These are phyloP conservation scores for Chymomyza caudatula DNA, from an alignment of 2,888 invertebrate species.

Conservation along the genomic window DNA sequence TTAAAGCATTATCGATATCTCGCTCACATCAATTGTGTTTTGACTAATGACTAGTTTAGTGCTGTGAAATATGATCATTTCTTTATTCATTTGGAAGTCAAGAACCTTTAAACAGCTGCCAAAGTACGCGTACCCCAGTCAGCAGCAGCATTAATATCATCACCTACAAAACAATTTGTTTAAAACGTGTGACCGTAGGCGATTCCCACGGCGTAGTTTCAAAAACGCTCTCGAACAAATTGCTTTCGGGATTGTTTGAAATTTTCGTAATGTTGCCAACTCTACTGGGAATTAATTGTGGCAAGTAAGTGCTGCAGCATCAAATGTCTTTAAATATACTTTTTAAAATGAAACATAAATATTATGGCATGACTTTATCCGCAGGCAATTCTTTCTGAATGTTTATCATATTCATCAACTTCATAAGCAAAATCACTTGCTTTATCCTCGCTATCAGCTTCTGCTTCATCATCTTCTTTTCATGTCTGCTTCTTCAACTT, in stretches of 20 bases:
- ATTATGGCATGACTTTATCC: constrained; percentile 30
- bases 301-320: constrained; percentile 27
- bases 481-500: not conserved
- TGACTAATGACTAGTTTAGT: too few species aligned
- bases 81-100: too few species aligned
- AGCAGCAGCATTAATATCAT: not conserved
- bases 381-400: constrained; percentile 1
- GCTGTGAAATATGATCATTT: too few species aligned
- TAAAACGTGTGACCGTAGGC: not conserved
- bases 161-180: not conserved
- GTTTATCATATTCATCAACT: not conserved
- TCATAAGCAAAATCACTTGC: not conserved
- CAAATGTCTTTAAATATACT: constrained; percentile 40
- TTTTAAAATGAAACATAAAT: constrained; percentile 61
- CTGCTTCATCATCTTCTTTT: not conserved
- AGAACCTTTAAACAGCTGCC: too few species aligned
- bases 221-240: not conserved
- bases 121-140: not conserved
- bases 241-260: not conserved
- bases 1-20: too few species aligned
- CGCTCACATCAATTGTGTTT: too few species aligned
- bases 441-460: not conserved
- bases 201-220: not conserved
- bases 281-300: constrained; percentile 28
- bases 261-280: not conserved